Evolutionary conservation across 2,888 invertebrate genomes (phyloP).

Genomic region (Bimastos eiseni): DNA sequence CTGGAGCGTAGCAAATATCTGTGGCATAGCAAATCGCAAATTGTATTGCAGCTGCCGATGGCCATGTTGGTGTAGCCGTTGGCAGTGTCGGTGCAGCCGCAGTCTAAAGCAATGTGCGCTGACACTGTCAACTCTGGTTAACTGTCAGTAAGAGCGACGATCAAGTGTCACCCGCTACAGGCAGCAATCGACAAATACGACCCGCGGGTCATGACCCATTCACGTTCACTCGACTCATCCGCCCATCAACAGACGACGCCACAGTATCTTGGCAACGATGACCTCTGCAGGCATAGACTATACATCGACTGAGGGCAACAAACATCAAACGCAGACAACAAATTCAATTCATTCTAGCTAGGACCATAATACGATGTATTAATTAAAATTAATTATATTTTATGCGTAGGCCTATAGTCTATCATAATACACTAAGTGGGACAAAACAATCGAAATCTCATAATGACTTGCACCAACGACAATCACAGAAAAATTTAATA

Average conservation of each 20-base stretch:
- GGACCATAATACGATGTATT: too few relatives aligned
- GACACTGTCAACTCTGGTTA: neutral
- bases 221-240: neutral
- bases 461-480: too few relatives aligned
- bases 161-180: neutral
- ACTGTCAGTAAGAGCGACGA: neutral
- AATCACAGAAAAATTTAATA: too few relatives aligned
- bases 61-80: neutral
- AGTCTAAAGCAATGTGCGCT: neutral
- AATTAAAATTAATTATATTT: too few relatives aligned
- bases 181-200: constrained; percentile 6
- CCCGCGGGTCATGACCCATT: neutral
- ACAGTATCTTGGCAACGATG: neutral
- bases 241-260: neutral
- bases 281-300: neutral
- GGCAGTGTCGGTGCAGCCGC: neutral
- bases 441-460: too few relatives aligned
- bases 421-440: neutral
- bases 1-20: neutral
- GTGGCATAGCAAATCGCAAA: neutral
- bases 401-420: neutral
- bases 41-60: neutral
- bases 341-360: too few relatives aligned
- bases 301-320: neutral
- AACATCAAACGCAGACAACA: neutral